Base-by-base conservation (phyloP, 2,888 invertebrate species). In the Steinernema carpocapsae region DNA sequence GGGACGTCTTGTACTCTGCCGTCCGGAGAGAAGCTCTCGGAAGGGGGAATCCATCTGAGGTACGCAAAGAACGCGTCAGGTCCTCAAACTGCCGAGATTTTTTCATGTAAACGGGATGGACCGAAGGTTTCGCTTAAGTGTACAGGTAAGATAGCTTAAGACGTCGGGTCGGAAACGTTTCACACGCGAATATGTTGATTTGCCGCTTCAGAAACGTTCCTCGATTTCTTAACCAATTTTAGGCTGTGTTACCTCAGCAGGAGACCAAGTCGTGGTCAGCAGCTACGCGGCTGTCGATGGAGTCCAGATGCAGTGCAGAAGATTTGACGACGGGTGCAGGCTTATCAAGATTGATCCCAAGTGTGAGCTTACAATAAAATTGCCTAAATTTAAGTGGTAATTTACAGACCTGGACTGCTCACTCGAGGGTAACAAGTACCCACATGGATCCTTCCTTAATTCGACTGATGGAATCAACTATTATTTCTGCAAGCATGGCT, bases 261-360 rank as follows among this genome's bases (percentile, higher is more conserved):
- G 79, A 6, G 72, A 76, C 19, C 82, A 80, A 32, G 48, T 80
- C 26, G 80, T 72, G 2, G 73, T 81, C 19, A 74, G 76, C 19
- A 71, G 74, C 12, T 83, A 82, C 59, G 72, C 73, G 17, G 73
- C 81, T 22, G 76, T 80, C 26, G 73, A 72, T 22, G 77, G 76
- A 14, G 82, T 83, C 26, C 80, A 80, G 78, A 77, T 75, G 12
- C 80, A 80, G 64, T 80, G 80, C 72, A 74, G 80, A 0, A 64
- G 76, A 32, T 74, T 74, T 51, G 64, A 56, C 29, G 80, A 80
- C 37, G 82, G 82, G 12, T 80, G 80, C 56, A 72, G 80, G n/a
- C 59, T 80, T 22, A 78, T 80, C 56, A 80, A 80, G 45, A 82
- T 80, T 37, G 78, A 82, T 32, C 29, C 72, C 32, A 80, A 80